phyloP scores from a whole-genome alignment of 1,140 invertebrate genomes.

The Trichonephila clavata region DNA sequence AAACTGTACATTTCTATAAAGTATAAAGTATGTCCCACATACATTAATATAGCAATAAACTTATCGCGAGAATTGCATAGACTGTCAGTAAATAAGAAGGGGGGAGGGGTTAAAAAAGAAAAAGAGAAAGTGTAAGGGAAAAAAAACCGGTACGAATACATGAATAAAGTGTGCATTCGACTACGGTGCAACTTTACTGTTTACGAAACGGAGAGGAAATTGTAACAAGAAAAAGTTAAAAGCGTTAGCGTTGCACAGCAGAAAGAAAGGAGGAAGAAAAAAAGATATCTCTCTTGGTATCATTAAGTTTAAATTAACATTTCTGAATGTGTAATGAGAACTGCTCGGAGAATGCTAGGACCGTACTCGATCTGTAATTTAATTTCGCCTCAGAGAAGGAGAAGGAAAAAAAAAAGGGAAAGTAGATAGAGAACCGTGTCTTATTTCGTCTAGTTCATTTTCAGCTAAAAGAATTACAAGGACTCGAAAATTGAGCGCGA shows the following conservation, averaged over 20 bases:
- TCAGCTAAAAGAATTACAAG: constrained; percentile 65
- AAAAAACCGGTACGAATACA: not conserved
- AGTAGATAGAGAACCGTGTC: not conserved
- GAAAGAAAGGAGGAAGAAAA: not conserved
- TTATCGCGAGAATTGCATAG: not conserved
- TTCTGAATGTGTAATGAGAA: constrained; percentile 64
- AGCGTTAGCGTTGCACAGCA: constrained; percentile 6
- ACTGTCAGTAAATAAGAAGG: not conserved
- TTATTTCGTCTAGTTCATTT: constrained; percentile 61
- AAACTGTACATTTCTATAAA: constrained; percentile 9
- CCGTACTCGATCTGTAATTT: constrained; percentile 43
- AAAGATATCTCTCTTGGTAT: constrained; percentile 32
- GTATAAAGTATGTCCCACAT: constrained; percentile 13
- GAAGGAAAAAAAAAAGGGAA: constrained; percentile 1
- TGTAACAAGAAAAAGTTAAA: constrained; percentile 20
- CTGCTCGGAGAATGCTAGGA: not conserved
- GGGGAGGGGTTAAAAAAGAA: not conserved
- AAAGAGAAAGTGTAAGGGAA: not conserved
- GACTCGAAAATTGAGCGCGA: constrained; percentile 41
- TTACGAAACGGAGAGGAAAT: constrained; percentile 15
- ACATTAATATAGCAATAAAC: constrained; percentile 28
- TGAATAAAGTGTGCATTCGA: not conserved
- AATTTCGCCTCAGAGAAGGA: constrained; percentile 47
- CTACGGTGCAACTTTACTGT: not conserved
- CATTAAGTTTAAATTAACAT: constrained; percentile 70